phyloP scores from a whole-genome alignment of 1,140 invertebrate species.

The Catajapyx aquilonaris region DNA sequence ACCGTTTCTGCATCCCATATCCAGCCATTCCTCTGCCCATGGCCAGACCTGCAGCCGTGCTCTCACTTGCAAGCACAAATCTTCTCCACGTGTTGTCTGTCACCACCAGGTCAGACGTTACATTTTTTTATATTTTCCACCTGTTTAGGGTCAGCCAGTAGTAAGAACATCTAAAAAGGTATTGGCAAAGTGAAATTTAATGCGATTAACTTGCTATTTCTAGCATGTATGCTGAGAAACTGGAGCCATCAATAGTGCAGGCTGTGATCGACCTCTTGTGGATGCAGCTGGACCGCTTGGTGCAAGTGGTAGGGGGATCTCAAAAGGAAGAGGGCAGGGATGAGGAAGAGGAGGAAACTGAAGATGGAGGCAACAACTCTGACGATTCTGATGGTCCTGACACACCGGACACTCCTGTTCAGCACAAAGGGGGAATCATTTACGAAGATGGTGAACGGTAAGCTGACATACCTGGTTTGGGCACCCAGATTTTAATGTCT shows the following conservation, averaged over 20 bases:
- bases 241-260: constrained; percentile 23
- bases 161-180: constrained; percentile 1
- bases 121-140: too few species aligned
- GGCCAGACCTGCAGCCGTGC: constrained; percentile 13
- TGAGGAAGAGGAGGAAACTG: neutral
- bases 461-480: too few species aligned
- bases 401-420: too few species aligned
- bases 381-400: too few species aligned
- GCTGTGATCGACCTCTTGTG: constrained; percentile 23
- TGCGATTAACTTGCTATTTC: constrained; percentile 4
- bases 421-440: too few species aligned
- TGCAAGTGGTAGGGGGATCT: too few species aligned
- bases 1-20: constrained; percentile 15
- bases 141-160: too few species aligned
- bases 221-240: constrained; percentile 26
- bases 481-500: too few species aligned
- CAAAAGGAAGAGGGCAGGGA: neutral
- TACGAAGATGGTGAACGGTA: too few species aligned
- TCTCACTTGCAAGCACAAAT: constrained; percentile 10
- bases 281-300: constrained; percentile 20
- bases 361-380: neutral
- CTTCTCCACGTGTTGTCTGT: constrained; percentile 22
- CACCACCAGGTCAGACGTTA: too few species aligned
- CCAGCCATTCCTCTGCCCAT: constrained; percentile 8
- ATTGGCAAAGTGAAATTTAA: neutral